phyloP scores from a whole-genome alignment of 2,888 invertebrate species.

The Siphonodentalium dalli region DNA sequence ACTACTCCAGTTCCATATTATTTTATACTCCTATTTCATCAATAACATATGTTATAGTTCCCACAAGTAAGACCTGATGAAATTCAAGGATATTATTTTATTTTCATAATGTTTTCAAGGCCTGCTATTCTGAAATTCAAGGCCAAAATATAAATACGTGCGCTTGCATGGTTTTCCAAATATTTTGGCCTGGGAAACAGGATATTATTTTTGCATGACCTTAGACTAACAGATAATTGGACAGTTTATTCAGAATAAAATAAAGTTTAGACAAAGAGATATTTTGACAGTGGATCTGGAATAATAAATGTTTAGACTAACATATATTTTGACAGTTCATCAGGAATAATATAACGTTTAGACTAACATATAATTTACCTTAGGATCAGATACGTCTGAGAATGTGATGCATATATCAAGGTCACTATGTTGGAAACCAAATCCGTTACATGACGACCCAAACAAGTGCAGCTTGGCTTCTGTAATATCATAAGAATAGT shows the following conservation, averaged over 20 bases:
- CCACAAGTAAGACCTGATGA: too few species aligned
- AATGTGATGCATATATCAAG: slow-evolving; percentile 72
- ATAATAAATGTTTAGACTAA: neutral
- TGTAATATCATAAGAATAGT: slow-evolving; percentile 39
- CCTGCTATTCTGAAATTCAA: too few species aligned
- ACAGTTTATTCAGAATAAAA: neutral
- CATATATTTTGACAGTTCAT: neutral
- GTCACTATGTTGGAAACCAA: slow-evolving; percentile 70
- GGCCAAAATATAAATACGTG: too few species aligned
- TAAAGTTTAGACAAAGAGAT: neutral
- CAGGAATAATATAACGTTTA: neutral
- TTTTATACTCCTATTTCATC: too few species aligned
- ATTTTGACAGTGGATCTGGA: neutral
- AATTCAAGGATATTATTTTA: too few species aligned
- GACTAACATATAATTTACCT: slow-evolving; percentile 53
- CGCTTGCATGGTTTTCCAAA: too few species aligned
- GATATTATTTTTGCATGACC: too few species aligned
- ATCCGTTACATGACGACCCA: slow-evolving; percentile 72
- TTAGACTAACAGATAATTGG: neutral
- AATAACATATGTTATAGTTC: too few species aligned
- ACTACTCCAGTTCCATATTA: too few species aligned
- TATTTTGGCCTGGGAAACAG: too few species aligned
- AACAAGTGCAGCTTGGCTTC: slow-evolving; percentile 68
- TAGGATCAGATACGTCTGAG: slow-evolving; percentile 54
- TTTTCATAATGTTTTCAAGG: too few species aligned